These are phyloP conservation scores for Corythornis vintsioides DNA, from an alignment of 2,113 vertebrate genomes.

Conservation along the genomic window DNA sequence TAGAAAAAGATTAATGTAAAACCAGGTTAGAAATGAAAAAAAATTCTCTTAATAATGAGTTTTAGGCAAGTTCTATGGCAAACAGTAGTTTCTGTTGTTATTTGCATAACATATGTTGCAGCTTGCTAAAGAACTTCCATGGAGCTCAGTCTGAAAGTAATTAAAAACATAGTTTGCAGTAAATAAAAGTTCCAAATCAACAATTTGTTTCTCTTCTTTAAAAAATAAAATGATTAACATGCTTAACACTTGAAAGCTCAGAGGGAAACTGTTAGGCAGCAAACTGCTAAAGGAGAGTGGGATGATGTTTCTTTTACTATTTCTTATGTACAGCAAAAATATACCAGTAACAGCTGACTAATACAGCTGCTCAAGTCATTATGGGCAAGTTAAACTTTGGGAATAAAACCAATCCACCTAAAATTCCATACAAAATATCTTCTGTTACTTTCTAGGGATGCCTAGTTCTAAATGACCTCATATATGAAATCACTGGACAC, in stretches of 20 bases:
- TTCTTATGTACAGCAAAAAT: not conserved
- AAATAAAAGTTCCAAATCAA: conserved; percentile 50
- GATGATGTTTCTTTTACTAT: not conserved
- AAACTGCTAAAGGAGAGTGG: not conserved
- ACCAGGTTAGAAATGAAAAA: conserved; percentile 41
- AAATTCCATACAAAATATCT: not conserved
- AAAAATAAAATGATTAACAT: conserved; percentile 10
- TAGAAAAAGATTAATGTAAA: conserved; percentile 3
- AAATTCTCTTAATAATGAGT: not conserved
- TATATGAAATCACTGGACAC: not conserved
- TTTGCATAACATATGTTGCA: conserved; percentile 68
- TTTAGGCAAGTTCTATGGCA: conserved; percentile 15
- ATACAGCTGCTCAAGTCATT: not conserved
- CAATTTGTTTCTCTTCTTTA: not conserved
- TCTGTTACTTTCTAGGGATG: not conserved
- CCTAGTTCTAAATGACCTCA: not conserved
- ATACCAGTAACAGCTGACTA: not conserved
- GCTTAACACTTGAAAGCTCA: not conserved
- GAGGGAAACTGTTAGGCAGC: not conserved
- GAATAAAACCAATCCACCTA: not conserved
- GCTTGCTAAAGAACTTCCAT: conserved; percentile 24
- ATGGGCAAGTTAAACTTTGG: not conserved
- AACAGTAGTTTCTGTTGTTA: conserved; percentile 57
- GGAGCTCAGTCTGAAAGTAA: conserved; percentile 34
- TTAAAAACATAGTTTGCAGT: conserved; percentile 33